phyloP scores from a whole-genome alignment of 2,888 invertebrate genomes.

The Oligia fasciuncula region DNA sequence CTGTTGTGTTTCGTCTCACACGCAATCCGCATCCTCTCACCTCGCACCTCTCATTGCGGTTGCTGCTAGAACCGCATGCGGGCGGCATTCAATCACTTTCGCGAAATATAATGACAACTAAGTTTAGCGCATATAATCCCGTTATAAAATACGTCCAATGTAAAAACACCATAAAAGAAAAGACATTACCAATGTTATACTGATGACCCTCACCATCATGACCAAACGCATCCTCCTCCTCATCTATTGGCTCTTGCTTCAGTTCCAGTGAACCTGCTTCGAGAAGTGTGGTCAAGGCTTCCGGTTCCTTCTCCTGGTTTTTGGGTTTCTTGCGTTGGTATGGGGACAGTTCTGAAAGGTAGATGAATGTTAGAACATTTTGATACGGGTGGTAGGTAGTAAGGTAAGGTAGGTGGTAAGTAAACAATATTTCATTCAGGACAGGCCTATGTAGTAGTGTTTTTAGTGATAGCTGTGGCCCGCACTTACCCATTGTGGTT shows the following conservation, averaged over 20 bases:
- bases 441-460: background rate
- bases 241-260: conserved; percentile 78
- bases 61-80: background rate
- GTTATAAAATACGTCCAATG: background rate
- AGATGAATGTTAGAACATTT: background rate
- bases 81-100: background rate
- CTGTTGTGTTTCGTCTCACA: background rate
- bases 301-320: conserved; percentile 74
- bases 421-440: background rate
- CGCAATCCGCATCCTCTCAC: no score
- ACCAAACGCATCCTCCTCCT: conserved; percentile 66
- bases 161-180: conserved; percentile 27
- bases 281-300: conserved; percentile 77
- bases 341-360: conserved; percentile 80
- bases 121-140: background rate
- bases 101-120: background rate
- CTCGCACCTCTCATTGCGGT: no score
- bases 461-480: background rate
- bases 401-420: background rate
- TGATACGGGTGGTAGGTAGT: background rate
- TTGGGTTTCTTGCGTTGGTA: conserved; percentile 85
- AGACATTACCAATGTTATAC: conserved; percentile 42
- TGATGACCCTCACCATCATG: conserved; percentile 58
- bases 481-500: no score
- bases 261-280: conserved; percentile 76